Evolutionary conservation across 2,888 invertebrate species (phyloP), one percentile per base, ranked within the genome.

Genomic region (Julus scanicus): DNA sequence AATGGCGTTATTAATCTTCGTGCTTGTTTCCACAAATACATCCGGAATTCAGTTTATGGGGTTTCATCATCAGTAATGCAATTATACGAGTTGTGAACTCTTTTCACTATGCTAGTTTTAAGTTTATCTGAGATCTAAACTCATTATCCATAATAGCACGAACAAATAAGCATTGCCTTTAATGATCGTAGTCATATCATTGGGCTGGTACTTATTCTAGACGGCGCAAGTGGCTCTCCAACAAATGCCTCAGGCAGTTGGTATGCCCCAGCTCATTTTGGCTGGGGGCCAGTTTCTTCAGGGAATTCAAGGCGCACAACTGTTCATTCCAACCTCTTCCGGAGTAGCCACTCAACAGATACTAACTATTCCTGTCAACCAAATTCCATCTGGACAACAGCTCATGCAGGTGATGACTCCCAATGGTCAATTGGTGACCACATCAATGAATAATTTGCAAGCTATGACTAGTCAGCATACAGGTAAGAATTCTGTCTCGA

Each of bases 311-410:
- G 97, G 97, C 17, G 97, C 97, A 86, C 98, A 98, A 92, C 94
- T 98, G 89, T 95, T 98, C 91, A 98, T 98, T 93, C 98, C 98
- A 87, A 98, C 98, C 88, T 97, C 98, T 89, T 97, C 97, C 97
- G 98, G 98, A 90, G 96, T 98, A 92, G 97, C 97, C 88, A 96
- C 98, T 87, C 98, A 98, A 93, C 98, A 98, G 91, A 97, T 98
- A 92, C 94, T 98, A 91, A 98, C 98, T 90, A 98, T 98, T 92
- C 98, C 98, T 88, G 97, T 98, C 39, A 93, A 93, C 83, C 91
- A 93, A 90, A 92, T 93, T 85, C 91, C 86, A 6, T 91, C 92
- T 8, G 91, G 91, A 39, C 92, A 92, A 90, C 92, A 92, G 90
- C 91, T 92, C 48, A 92, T 92, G 91, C 91, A 97, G 92, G 93